These are phyloP conservation scores for Meandrusa payeni DNA, from an alignment of 2,888 invertebrate species.

Conservation along the genomic window DNA sequence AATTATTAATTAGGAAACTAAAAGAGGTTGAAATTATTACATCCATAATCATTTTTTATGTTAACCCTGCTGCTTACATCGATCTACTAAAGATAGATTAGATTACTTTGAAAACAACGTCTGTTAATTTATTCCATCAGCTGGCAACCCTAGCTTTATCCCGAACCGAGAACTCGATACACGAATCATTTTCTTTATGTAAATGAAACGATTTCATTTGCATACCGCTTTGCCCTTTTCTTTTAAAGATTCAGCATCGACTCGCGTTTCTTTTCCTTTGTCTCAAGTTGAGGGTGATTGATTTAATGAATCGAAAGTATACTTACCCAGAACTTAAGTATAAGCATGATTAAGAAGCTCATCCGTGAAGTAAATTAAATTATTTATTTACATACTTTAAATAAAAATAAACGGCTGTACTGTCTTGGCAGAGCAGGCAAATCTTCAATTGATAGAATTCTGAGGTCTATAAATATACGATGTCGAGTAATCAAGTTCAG, in stretches of 20 bases:
- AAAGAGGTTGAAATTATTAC: too few relatives aligned
- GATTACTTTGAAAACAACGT: conserved; percentile 12
- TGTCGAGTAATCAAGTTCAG: too few relatives aligned
- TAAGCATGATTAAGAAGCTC: too few relatives aligned
- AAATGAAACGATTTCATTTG: conserved; percentile 50
- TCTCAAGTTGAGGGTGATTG: conserved; percentile 26
- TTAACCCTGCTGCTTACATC: not conserved
- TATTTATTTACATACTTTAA: too few relatives aligned
- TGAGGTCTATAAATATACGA: too few relatives aligned
- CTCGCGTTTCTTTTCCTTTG: conserved; percentile 30
- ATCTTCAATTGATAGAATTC: too few relatives aligned
- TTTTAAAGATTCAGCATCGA: conserved; percentile 41
- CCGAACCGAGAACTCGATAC: conserved; percentile 31
- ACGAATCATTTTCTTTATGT: conserved; percentile 57
- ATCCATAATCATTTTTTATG: too few relatives aligned
- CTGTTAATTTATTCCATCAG: conserved; percentile 15
- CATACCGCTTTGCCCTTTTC: conserved; percentile 40
- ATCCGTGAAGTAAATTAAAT: too few relatives aligned
- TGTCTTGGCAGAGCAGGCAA: too few relatives aligned
- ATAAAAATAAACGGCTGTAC: too few relatives aligned
- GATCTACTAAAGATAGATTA: not conserved
- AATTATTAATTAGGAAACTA: too few relatives aligned
- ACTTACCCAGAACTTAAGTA: too few relatives aligned
- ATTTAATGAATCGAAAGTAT: conserved; percentile 26
- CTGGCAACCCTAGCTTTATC: conserved; percentile 11